phyloP scores from a whole-genome alignment of 1,140 invertebrate species.

The Drosophila nannoptera region DNA sequence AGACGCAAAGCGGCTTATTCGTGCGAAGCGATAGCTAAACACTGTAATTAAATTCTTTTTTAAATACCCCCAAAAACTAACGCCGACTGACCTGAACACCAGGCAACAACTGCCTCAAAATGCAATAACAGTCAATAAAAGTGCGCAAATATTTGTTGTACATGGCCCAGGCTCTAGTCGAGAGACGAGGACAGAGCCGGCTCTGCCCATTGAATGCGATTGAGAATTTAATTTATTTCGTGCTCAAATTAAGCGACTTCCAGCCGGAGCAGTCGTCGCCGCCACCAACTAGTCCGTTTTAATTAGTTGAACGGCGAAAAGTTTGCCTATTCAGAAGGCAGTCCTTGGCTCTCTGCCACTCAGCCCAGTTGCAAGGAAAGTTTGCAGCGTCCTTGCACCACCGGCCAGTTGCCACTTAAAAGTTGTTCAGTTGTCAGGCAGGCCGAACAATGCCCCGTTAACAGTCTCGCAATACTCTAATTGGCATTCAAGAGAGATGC shows the following conservation, averaged over 20 bases:
- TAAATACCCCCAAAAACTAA: no score
- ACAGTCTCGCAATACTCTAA: background rate
- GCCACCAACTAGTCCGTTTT: slow-evolving; percentile 1
- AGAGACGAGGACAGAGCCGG: no score
- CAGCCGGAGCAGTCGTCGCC: background rate
- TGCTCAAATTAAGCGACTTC: background rate
- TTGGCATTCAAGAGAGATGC: no score
- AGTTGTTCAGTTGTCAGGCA: slow-evolving; percentile 4
- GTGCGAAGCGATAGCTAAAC: slow-evolving; percentile 8
- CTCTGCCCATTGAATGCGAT: background rate
- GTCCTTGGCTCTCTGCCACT: background rate
- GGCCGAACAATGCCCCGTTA: slow-evolving; percentile 4
- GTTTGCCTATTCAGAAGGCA: background rate
- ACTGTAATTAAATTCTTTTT: background rate
- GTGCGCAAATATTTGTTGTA: no score
- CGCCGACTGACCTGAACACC: no score
- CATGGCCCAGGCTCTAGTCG: no score
- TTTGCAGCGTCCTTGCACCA: slow-evolving; percentile 6
- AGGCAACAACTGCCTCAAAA: no score
- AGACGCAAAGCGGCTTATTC: slow-evolving; percentile 15
- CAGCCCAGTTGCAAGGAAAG: background rate
- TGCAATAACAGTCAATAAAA: no score
- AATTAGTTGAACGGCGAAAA: slow-evolving; percentile 1
- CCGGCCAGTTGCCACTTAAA: background rate
- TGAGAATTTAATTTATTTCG: background rate